Evolutionary conservation across 1,140 invertebrate genomes (phyloP).

Genomic region (Myzus persicae): DNA sequence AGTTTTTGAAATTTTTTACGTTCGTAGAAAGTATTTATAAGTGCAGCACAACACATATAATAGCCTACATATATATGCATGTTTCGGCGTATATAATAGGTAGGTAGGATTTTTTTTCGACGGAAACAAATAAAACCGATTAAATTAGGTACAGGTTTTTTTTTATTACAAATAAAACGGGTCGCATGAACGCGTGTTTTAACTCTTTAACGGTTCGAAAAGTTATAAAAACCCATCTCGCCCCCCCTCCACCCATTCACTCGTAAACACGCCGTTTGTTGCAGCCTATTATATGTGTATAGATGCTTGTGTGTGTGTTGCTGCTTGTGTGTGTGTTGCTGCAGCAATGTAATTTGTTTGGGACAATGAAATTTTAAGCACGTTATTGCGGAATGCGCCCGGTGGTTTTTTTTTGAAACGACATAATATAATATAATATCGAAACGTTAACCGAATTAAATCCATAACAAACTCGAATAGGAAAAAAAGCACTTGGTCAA

Average conservation of each 20-base stretch:
- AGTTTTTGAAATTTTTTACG: background rate
- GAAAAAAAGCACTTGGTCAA: background rate
- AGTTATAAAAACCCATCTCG: slow-evolving; percentile 13
- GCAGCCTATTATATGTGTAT: background rate
- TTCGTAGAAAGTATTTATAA: slow-evolving; percentile 3
- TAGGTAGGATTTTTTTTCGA: background rate
- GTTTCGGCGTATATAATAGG: background rate
- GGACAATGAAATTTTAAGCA: slow-evolving; percentile 27
- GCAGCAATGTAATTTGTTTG: background rate
- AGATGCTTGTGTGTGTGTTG: background rate
- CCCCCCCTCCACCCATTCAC: no score
- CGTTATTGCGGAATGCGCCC: slow-evolving; percentile 8
- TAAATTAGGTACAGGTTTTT: slow-evolving; percentile 2
- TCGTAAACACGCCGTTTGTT: background rate
- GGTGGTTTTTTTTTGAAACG: background rate
- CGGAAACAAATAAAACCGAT: slow-evolving; percentile 29
- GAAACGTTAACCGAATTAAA: background rate
- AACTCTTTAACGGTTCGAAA: slow-evolving; percentile 26
- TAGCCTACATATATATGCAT: background rate
- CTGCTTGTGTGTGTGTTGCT: background rate
- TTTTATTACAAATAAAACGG: slow-evolving; percentile 38
- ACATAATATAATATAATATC: background rate
- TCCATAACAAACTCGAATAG: background rate
- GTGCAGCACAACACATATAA: background rate
- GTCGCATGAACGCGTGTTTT: slow-evolving; percentile 19